Evolutionary conservation across 2,113 vertebrate genomes (phyloP), one percentile per base, ranked within the genome.

Genomic region (Willisornis vidua): DNA sequence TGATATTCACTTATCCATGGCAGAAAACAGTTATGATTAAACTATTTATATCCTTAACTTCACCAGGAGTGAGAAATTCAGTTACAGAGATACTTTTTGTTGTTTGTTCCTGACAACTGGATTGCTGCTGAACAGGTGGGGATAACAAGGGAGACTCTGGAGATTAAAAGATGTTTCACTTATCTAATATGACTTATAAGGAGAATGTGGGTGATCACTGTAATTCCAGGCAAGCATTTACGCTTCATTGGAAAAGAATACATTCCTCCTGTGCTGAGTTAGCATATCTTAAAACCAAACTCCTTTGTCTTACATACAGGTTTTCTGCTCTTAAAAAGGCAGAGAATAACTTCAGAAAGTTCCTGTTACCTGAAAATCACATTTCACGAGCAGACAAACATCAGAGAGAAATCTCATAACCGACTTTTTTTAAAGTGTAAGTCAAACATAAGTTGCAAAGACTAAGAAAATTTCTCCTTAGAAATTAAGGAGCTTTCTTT

Each of bases 171-270:
- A 12, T 58, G 8, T 37, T 66, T 89, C 7, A 16, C 1, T 33
- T 43, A 41, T 35, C 29, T 4, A 3, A 9, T 20, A 51, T 39
- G 6, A 84, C 3, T 71, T 58, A 37, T 1, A 2, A 84, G 26
- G 52, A 79, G 48, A 55, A 71, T 0, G 1, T 67, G 31, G 19
- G 20, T 3, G 7, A 25, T 6, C 1, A 23, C 5, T 73, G 20
- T 12, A 73, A 63, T 87, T 90, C 31, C 41, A 71, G 31, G 37
- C 9, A 71, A 28, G 10, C 66, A 29, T 65, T 43, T 83, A 31
- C 39, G 26, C 35, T 62, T 63, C 24, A 31, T 5, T 48, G 24
- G 31, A 71, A 89, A 8, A 71, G 8, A 70, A 45, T 10, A 46
- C 0, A 0, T 51, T 52, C 26, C 2, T 82, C 26, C 62, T 31